Evolutionary conservation across 2,888 invertebrate genomes (phyloP), one percentile per base, ranked within the genome.

Genomic region (Acronicta psi): DNA sequence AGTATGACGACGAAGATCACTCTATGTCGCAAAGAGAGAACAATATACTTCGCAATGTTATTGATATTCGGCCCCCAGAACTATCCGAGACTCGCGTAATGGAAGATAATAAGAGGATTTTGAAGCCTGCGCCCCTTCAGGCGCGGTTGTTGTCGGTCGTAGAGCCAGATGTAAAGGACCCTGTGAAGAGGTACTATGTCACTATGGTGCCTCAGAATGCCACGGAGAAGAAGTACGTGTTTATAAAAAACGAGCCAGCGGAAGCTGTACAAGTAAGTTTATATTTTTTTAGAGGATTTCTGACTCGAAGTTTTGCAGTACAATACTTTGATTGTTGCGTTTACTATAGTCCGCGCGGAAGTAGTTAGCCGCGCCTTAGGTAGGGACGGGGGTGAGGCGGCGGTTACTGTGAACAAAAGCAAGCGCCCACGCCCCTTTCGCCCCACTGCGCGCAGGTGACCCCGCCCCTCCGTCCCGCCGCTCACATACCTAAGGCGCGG

Each of bases 151-250:
- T 94, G 36, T 90, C 93, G 0, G 84, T 93, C 0, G 82, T 91
- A 4, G 89, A 92, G 49, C 64, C 87, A 0, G 92, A 92, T 13
- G 75, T 83, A 2, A 92, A 91, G 59, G 92, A 93, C 20, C 63
- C 86, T 0, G 82, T 90, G 4, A 91, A 90, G 70, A 79, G 90
- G 49, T 87, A 92, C 67, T 94, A 92, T 60, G 93, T 94, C 1
- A 77, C 76, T 0, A 73, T 76, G 23, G 84, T 94, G 56, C 94
- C 94, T n/a, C 92, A 92, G 61, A 85, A 80, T 56, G 72, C 83
- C 37, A 80, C 92, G 14, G 96, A 96, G 46, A 96, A 96, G 83
- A 96, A 96, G 82, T 89, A 95, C 67, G 95, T 96, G 77, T 93
- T 96, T 52, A 95, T 95, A 62, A 96, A 96, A 84, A 96, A 95